Conservation (phyloP, 2,888 invertebrate species). For the Graphium colonna region DNA sequence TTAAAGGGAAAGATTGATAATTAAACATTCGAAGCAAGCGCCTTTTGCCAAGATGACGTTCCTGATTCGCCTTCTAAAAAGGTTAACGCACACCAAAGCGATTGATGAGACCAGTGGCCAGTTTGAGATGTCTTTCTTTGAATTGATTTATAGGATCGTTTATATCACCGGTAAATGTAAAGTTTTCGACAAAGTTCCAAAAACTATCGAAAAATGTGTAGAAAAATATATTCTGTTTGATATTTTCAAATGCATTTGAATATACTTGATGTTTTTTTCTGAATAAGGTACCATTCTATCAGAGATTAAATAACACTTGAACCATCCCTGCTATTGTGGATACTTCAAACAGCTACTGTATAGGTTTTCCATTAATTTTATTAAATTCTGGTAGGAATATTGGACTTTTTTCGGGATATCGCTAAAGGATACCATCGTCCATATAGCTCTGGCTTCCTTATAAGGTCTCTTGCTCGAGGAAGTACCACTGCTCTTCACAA, state of each 20-base stretch:
- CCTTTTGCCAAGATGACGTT: conserved; percentile 38
- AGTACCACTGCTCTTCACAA: too few relatives aligned
- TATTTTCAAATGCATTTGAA: too few relatives aligned
- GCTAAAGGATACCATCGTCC: too few relatives aligned
- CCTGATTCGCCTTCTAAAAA: conserved; percentile 42
- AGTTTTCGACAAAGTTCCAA: background rate
- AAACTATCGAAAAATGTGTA: background rate
- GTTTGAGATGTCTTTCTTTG: conserved; percentile 58
- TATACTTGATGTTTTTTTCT: background rate
- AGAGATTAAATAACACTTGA: background rate
- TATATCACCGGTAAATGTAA: conserved; percentile 53
- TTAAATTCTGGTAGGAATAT: too few relatives aligned
- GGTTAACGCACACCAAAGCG: conserved; percentile 50
- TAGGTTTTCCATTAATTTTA: too few relatives aligned
- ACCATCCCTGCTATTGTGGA: too few relatives aligned
- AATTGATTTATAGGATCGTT: conserved; percentile 51
- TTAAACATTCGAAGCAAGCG: conserved; percentile 3
- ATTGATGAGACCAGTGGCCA: conserved; percentile 52
- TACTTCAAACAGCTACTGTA: too few relatives aligned
- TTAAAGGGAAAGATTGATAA: conserved; percentile 10
- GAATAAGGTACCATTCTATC: background rate
- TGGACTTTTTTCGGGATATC: too few relatives aligned
- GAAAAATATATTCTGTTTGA: background rate
- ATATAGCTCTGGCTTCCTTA: too few relatives aligned
- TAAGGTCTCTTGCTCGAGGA: too few relatives aligned